Evolutionary conservation across 2,113 vertebrate species (phyloP).

Genomic region (Thermophis baileyi): DNA sequence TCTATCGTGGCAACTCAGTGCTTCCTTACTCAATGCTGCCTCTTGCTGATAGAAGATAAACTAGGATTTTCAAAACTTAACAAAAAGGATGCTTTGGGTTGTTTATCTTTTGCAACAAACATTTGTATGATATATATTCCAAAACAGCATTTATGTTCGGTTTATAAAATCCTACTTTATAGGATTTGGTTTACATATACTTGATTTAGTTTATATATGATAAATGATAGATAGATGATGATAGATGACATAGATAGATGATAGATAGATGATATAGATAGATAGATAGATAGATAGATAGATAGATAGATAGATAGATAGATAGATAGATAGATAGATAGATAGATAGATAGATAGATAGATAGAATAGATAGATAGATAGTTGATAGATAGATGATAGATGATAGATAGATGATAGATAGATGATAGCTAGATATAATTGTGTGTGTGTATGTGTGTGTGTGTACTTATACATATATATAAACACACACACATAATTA

Average conservation of each 20-base stretch:
- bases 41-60: accelerated
- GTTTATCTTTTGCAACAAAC: background rate
- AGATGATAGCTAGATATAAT: background rate
- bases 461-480: background rate
- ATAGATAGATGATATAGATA: too few species aligned
- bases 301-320: too few species aligned
- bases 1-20: background rate
- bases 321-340: too few species aligned
- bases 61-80: background rate
- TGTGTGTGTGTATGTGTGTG: background rate
- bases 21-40: background rate
- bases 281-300: too few species aligned
- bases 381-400: too few species aligned
- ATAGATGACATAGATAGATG: too few species aligned
- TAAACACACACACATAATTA: background rate
- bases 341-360: too few species aligned
- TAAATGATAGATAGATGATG: background rate
- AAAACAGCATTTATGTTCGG: background rate
- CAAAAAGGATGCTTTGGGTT: background rate
- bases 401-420: too few species aligned
- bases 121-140: background rate
- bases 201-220: background rate
- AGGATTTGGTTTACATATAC: background rate
- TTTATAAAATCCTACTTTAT: background rate
- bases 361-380: too few species aligned